Conservation (phyloP, 2,797 vertebrate species). For the Saxicola maurus region DNA sequence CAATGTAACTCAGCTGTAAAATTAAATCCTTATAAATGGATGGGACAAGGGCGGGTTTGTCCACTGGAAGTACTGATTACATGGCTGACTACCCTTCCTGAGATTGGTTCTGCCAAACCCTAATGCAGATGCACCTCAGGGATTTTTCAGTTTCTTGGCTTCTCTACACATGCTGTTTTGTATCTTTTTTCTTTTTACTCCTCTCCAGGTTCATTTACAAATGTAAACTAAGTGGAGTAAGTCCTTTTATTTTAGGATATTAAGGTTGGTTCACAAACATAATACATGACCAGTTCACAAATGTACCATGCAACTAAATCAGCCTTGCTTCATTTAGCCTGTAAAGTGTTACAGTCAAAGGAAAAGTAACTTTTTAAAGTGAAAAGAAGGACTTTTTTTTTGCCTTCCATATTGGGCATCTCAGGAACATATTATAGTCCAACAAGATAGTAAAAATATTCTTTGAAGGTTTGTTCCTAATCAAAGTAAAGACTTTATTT, state of each 20-base stretch:
- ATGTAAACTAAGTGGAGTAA: background rate
- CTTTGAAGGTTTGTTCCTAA: background rate
- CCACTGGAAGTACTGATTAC: background rate
- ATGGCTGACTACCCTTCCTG: background rate
- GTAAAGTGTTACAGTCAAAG: constrained; percentile 36
- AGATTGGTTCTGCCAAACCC: background rate
- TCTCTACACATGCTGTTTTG: background rate
- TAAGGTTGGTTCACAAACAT: background rate
- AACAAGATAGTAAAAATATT: constrained; percentile 23
- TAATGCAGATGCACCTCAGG: background rate
- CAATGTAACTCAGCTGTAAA: background rate
- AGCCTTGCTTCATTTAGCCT: constrained; percentile 56
- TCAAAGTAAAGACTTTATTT: constrained; percentile 11
- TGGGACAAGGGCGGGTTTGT: background rate
- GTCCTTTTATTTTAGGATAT: background rate
- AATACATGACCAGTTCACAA: background rate
- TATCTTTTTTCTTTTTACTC: background rate
- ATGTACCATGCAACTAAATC: background rate
- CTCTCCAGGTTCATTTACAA: background rate
- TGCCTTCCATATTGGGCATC: background rate
- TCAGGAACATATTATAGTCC: background rate
- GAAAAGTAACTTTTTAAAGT: constrained; percentile 24
- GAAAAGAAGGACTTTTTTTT: background rate
- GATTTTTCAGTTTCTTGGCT: constrained; percentile 17
- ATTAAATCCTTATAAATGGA: background rate